Evolutionary conservation across 2,797 vertebrate species (phyloP), one percentile per base, ranked within the genome.

Genomic region (Chrysocyon brachyurus): DNA sequence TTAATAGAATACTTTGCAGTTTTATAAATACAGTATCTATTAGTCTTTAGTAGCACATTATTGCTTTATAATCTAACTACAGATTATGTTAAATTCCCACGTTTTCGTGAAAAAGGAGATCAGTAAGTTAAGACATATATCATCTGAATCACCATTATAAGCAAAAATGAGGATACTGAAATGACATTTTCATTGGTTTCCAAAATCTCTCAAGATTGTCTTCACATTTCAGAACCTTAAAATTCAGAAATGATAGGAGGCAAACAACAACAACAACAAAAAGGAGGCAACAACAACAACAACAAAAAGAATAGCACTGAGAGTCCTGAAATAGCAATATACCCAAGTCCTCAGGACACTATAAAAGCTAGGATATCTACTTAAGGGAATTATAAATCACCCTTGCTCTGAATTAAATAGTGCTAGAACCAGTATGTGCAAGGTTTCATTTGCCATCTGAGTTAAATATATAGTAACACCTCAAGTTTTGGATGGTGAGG

Each of bases 371-470:
- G 31, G 0, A 6, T 61, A 56, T n/a, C 6, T 66, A 52, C 33
- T 61, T n/a, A 49, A 78, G 3, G 59, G 22, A 57, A 75, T 49
- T 19, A 21, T 19, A n/a, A 82, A 40, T 77, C 4, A 19, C 16
- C 7, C 3, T n/a, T 68, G 11, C 5, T 77, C 31, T 72, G 22
- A 59, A 77, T 83, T 90, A 75, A 70, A 63, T 36, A 87, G 17
- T 64, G 7, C 5, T 33, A 0, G 66, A 72, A n/a, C 0, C 5
- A 66, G 0, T 9, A 46, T 82, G 19, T 10, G 0, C 7, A 11
- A 33, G 28, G 6, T 90, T 81, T 93, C 22, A 66, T 36, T 82
- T 77, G 40, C 14, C 36, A 83, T 77, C 8, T 49, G 17, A 79
- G 3, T 11, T 61, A 9, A 92, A 46, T 78, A 6, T 78, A 31